These are phyloP conservation scores for Lates japonicus DNA, from an alignment of 2,797 vertebrate genomes.

Conservation along the genomic window DNA sequence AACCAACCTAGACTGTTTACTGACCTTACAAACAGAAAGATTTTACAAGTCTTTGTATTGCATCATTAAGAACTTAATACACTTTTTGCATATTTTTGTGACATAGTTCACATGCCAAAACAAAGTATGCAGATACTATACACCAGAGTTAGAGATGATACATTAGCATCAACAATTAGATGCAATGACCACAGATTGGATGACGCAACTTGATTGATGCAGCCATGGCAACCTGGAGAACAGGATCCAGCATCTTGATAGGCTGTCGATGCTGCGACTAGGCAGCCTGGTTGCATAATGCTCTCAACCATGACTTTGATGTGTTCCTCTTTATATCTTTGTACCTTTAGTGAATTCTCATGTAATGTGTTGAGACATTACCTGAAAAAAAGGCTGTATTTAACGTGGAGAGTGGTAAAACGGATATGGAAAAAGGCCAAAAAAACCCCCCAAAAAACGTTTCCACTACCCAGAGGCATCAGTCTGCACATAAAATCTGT, in stretches of 20 bases:
- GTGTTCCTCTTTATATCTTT: slow-evolving; percentile 49
- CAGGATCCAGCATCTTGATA: slow-evolving; percentile 47
- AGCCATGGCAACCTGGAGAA: slow-evolving; percentile 73
- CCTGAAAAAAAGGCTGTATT: slow-evolving; percentile 20
- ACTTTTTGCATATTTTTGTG: neutral
- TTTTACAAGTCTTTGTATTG: neutral
- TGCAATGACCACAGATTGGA: slow-evolving; percentile 49
- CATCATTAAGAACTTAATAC: neutral
- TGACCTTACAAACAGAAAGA: slow-evolving; percentile 2
- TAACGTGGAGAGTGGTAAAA: slow-evolving; percentile 15
- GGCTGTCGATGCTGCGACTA: slow-evolving; percentile 48
- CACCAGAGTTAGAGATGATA: slow-evolving; percentile 22
- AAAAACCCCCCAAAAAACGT: too few species aligned
- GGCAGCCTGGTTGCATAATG: slow-evolving; percentile 63
- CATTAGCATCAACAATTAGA: slow-evolving; percentile 41
- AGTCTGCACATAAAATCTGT: neutral
- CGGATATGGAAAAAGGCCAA: neutral
- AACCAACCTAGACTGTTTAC: neutral
- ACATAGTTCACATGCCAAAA: neutral
- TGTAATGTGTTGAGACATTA: slow-evolving; percentile 7
- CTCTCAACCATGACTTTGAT: slow-evolving; percentile 61
- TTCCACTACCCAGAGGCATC: neutral
- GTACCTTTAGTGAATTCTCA: slow-evolving; percentile 47
- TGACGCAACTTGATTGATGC: slow-evolving; percentile 63
- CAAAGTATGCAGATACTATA: neutral